Conservation (phyloP, 1,140 invertebrate species). For the Drosophila pruinosa region DNA sequence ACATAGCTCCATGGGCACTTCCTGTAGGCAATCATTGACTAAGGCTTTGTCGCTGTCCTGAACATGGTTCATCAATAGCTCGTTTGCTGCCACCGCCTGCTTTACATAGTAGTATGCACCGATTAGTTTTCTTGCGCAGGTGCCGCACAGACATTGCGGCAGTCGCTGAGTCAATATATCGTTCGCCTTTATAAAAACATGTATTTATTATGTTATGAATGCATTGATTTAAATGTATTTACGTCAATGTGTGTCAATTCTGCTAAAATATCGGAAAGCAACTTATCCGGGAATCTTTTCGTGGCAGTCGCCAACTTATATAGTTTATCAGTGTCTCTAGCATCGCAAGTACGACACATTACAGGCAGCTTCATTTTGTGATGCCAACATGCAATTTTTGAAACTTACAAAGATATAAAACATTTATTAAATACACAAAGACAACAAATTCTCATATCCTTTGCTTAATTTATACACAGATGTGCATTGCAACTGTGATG, state of each 20-base stretch:
- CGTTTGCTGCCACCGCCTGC: constrained; percentile 58
- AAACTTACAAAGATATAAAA: constrained; percentile 13
- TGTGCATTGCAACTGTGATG: constrained; percentile 38
- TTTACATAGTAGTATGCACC: constrained; percentile 62
- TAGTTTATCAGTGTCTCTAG: constrained; percentile 58
- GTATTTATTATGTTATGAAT: neutral
- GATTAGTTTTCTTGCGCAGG: constrained; percentile 54
- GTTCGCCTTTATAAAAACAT: constrained; percentile 23
- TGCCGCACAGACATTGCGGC: constrained; percentile 57
- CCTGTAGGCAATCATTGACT: constrained; percentile 53
- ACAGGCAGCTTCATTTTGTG: constrained; percentile 63
- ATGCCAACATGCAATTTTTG: neutral
- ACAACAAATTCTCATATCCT: constrained; percentile 41
- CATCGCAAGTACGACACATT: constrained; percentile 70
- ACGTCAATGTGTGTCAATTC: constrained; percentile 66
- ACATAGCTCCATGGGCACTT: constrained; percentile 64
- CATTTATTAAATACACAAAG: constrained; percentile 52
- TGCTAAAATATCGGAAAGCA: constrained; percentile 55
- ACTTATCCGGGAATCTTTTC: constrained; percentile 65
- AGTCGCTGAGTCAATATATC: constrained; percentile 19
- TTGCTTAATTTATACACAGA: constrained; percentile 28
- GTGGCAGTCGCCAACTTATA: constrained; percentile 52
- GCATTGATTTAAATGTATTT: neutral
- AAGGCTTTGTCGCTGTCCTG: constrained; percentile 1
- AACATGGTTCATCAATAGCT: constrained; percentile 54